phyloP scores from a whole-genome alignment of 2,888 invertebrate genomes.

The Idaea aversata region DNA sequence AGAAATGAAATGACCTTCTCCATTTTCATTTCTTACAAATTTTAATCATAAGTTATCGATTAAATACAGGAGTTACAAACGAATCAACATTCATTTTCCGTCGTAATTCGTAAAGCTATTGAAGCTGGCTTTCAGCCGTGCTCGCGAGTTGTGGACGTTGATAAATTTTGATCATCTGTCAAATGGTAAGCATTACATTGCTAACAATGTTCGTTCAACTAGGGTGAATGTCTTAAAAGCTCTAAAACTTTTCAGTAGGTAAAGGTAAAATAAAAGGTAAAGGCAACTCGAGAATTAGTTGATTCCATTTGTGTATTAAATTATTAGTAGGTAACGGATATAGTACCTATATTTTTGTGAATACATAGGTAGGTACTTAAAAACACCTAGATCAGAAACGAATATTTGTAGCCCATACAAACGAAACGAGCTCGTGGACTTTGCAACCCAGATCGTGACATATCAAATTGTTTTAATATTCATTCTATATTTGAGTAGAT shows the following conservation, averaged over 20 bases:
- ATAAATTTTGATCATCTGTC: conserved; percentile 67
- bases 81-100: conserved; percentile 59
- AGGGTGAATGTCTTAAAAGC: background rate
- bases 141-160: conserved; percentile 50
- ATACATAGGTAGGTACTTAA: background rate
- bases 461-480: too few species aligned
- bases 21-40: conserved; percentile 2
- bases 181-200: conserved; percentile 48
- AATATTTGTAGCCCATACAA: too few species aligned
- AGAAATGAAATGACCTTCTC: conserved; percentile 6
- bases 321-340: background rate
- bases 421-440: too few species aligned
- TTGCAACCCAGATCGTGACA: too few species aligned
- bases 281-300: background rate
- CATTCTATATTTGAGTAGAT: too few species aligned
- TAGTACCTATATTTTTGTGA: too few species aligned
- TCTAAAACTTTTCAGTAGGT: background rate
- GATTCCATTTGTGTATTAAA: background rate
- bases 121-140: conserved; percentile 56
- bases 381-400: too few species aligned
- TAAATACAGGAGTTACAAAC: conserved; percentile 30
- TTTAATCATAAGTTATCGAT: conserved; percentile 27
- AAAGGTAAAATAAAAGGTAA: background rate
- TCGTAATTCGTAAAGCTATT: conserved; percentile 38
- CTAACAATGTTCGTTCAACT: conserved; percentile 17